Base-by-base conservation (phyloP, 2,888 invertebrate species). In the Nemoura dubitans region DNA sequence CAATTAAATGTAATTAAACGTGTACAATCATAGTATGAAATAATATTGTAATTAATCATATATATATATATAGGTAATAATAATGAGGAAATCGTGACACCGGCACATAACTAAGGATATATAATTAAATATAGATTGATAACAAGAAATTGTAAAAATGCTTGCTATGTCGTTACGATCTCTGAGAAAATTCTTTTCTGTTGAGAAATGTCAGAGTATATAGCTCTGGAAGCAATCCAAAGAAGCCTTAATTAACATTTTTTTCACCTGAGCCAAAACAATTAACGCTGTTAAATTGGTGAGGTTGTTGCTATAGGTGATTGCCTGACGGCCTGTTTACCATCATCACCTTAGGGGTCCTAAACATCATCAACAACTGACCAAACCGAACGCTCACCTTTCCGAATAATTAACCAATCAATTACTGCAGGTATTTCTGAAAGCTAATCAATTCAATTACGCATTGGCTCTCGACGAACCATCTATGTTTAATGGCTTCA, bases 41-140 rank as follows among this genome's bases (percentile, higher is more conserved):
- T 21, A 59, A 59, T 21, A 59, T 21, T 7, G 59, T 59, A 59
- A 59, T 59, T 59, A 59, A 59, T 59, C 14, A 59, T 59, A 36
- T 36, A 36, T 6, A 10, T 36, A 59, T 7, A 59, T 59, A 36
- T 36, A 36, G 10, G 36, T 36, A 59, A 59, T 59, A 21, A 59
- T 59, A 59, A 59, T 59, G 14, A 59, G 59, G 21, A 1, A 21
- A 14, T 59, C 59, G 59, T 59, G 59, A 59, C 59, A 59, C 21
- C 59, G 21, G 16, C 59, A 21, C 59, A 59, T 21, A 59, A 21
- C 59, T 59, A 21, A 59, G 59, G 59, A 59, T 59, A 59, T 59
- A 59, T 59, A 59, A 59, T 59, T 59, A 59, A 59, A 59, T 59
- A 59, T 21, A 59, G 59, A 59, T 59, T 59, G 59, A 59, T 59